Percentiles rank a stretch among this genome's conserved stretches.
phyloP scores from a whole-genome alignment of 2,888 invertebrate species.

The Agriotes lineatus region DNA sequence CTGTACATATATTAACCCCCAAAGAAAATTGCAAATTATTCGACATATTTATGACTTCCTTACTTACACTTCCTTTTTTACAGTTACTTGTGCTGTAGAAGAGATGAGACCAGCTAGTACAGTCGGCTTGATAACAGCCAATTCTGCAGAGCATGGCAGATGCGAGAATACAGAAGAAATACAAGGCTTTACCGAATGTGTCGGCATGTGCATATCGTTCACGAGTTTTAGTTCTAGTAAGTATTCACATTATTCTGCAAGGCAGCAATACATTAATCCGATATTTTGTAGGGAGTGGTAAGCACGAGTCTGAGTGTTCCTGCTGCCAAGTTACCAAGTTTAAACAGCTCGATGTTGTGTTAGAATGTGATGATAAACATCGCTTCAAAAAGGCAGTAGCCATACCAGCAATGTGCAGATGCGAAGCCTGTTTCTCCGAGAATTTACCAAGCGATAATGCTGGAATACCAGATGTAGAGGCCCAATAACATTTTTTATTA shows the following conservation, averaged over 20 bases:
- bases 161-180: slow-evolving; percentile 76
- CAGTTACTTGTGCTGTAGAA: slow-evolving; percentile 68
- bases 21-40: no score
- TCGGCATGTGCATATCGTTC: slow-evolving; percentile 78
- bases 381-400: slow-evolving; percentile 59
- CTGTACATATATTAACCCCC: no score
- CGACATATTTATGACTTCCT: no score
- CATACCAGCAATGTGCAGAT: slow-evolving; percentile 62
- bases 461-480: no score
- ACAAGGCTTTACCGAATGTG: slow-evolving; percentile 76
- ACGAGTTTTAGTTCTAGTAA: slow-evolving; percentile 76
- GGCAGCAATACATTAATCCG: neutral
- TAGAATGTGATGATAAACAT: slow-evolving; percentile 62
- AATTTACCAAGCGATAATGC: no score
- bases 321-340: slow-evolving; percentile 68
- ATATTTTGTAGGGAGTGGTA: slow-evolving; percentile 65
- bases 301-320: slow-evolving; percentile 70
- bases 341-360: slow-evolving; percentile 49
- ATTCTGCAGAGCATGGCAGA: slow-evolving; percentile 68
- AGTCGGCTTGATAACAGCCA: slow-evolving; percentile 70
- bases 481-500: no score
- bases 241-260: slow-evolving; percentile 10
- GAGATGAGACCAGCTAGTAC: slow-evolving; percentile 70
- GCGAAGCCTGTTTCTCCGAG: slow-evolving; percentile 39
- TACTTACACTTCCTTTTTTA: neutral